phyloP scores from a whole-genome alignment of 1,140 invertebrate species.

The Platorchestia sp. region DNA sequence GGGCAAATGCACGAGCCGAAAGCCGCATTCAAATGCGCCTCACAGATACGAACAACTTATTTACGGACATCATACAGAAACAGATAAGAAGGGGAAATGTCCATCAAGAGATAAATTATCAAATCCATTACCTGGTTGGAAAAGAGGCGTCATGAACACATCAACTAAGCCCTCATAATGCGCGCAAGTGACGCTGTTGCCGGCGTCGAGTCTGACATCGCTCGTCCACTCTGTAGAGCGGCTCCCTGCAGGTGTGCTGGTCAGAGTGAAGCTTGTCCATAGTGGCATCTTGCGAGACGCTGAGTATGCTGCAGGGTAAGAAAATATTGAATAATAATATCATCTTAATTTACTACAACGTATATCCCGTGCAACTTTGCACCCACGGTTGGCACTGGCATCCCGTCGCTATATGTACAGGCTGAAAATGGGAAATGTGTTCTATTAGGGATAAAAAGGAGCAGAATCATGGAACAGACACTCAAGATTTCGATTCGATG shows the following conservation, averaged over 20 bases:
- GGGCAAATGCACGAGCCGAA: neutral
- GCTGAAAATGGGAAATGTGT: too few species aligned
- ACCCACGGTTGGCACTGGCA: too few species aligned
- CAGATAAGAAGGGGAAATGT: neutral
- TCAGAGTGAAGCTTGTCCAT: conserved; percentile 52
- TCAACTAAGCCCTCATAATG: conserved; percentile 17
- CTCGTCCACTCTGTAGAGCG: conserved; percentile 18
- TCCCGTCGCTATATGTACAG: too few species aligned
- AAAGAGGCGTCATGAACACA: conserved; percentile 38
- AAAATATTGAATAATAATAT: too few species aligned
- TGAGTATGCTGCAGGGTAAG: conserved; percentile 28
- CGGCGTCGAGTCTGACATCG: conserved; percentile 50
- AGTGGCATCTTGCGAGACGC: conserved; percentile 54
- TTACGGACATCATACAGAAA: too few species aligned
- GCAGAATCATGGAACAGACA: too few species aligned
- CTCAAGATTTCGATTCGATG: too few species aligned
- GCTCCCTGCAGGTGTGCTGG: neutral
- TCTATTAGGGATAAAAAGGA: too few species aligned
- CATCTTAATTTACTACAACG: too few species aligned
- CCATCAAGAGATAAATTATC: neutral
- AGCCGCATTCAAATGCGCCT: too few species aligned
- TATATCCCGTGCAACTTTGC: too few species aligned
- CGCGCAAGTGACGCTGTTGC: conserved; percentile 39
- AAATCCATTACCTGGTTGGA: neutral
- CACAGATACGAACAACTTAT: too few species aligned